Percentiles rank a stretch among this genome's conserved stretches.
phyloP scores from a whole-genome alignment of 2,888 invertebrate genomes.

The Gymnosoma rotundatum region DNA sequence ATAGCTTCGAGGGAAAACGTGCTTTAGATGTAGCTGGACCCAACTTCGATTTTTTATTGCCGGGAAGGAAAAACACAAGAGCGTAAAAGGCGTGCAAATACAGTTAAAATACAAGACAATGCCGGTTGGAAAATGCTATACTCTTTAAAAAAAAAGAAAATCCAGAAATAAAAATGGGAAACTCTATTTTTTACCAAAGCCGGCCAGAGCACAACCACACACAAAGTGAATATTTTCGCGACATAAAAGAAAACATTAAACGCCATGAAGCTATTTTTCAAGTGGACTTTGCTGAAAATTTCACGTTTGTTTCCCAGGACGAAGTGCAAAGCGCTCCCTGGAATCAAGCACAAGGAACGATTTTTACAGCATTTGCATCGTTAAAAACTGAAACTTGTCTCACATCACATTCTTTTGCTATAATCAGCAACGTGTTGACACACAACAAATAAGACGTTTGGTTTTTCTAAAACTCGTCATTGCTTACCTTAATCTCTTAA shows the following conservation, averaged over 20 bases:
- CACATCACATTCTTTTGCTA: constrained; percentile 41
- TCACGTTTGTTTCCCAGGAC: constrained; percentile 39
- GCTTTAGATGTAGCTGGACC: no score
- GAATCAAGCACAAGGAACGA: constrained; percentile 34
- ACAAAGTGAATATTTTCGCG: constrained; percentile 6
- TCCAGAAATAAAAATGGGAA: no score
- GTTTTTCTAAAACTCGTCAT: constrained; percentile 21
- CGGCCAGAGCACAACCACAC: background rate
- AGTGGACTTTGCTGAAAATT: constrained; percentile 36
- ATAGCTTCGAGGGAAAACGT: no score
- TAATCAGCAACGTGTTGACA: constrained; percentile 30
- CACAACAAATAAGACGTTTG: constrained; percentile 44
- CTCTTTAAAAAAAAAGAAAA: no score
- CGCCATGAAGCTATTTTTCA: constrained; percentile 14
- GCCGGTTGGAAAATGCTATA: no score
- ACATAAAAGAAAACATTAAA: constrained; percentile 17
- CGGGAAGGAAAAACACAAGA: no score
- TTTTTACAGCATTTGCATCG: constrained; percentile 36
- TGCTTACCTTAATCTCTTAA: no score
- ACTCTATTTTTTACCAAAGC: no score
- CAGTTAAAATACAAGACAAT: no score
- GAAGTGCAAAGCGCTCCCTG: constrained; percentile 21
- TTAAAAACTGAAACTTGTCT: constrained; percentile 16
- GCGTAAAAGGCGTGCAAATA: no score
- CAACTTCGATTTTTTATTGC: no score